Percentiles rank a stretch among this genome's conserved stretches.
Evolutionary conservation across 2,113 vertebrate genomes (phyloP).

Genomic region (Parus major): DNA sequence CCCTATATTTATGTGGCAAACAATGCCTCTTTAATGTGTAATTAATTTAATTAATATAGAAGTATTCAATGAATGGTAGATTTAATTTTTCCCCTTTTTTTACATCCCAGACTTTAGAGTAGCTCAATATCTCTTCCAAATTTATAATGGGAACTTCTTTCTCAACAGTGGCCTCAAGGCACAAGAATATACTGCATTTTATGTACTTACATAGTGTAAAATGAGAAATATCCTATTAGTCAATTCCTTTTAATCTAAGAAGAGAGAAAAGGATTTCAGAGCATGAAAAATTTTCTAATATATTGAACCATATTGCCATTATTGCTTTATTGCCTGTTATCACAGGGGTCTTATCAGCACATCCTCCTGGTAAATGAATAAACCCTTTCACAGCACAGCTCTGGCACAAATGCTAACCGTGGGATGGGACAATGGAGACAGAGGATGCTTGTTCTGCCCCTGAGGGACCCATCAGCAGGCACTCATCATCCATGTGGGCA

Average conservation of each 20-base stretch:
- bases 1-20: neutral
- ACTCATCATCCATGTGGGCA: neutral
- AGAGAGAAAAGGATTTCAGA: neutral
- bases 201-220: neutral
- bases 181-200: neutral
- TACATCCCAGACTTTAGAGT: neutral
- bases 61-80: neutral
- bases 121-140: neutral
- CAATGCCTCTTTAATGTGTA: neutral
- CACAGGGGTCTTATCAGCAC: neutral
- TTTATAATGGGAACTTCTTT: neutral
- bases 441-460: neutral
- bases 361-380: constrained; percentile 5
- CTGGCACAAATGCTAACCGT: neutral
- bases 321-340: constrained; percentile 19
- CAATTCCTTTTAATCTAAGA: neutral
- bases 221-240: neutral
- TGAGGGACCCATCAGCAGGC: neutral
- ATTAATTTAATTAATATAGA: neutral
- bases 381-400: neutral
- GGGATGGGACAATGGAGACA: neutral
- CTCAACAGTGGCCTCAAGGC: neutral
- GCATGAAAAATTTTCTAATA: neutral
- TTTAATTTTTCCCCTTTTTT: neutral
- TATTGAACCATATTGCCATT: constrained; percentile 8